Conservation (phyloP, 2,113 vertebrate species). For the Hemiprocne comata region DNA sequence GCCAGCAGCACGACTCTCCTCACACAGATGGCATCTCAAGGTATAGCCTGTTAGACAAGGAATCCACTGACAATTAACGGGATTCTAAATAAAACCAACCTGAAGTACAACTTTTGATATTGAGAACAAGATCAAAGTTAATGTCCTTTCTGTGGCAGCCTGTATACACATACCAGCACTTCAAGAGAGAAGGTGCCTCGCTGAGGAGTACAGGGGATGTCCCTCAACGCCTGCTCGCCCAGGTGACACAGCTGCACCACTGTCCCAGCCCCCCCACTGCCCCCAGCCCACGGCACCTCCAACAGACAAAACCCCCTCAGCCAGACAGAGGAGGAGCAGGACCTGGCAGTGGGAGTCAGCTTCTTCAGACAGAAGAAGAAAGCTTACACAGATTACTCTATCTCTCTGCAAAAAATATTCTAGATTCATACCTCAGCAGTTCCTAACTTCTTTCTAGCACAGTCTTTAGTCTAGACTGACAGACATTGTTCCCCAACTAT, state of each 20-base stretch:
- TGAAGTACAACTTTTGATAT: neutral
- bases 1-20: neutral
- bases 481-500: neutral
- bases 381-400: neutral
- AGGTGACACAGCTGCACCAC: rapidly evolving
- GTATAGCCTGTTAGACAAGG: neutral
- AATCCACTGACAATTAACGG: neutral
- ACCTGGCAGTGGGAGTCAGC: neutral
- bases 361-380: neutral
- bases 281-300: neutral
- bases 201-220: neutral
- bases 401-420: neutral
- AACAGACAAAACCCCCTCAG: neutral
- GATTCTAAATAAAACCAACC: neutral
- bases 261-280: neutral
- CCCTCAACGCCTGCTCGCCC: neutral
- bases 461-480: neutral
- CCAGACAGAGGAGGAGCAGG: rapidly evolving
- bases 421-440: neutral
- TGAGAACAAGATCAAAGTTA: neutral
- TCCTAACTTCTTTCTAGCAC: neutral
- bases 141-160: neutral
- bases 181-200: neutral
- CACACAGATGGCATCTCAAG: neutral
- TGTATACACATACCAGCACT: neutral